These are phyloP conservation scores for Tachypleus tridentatus DNA, from an alignment of 1,140 invertebrate species.

Conservation along the genomic window DNA sequence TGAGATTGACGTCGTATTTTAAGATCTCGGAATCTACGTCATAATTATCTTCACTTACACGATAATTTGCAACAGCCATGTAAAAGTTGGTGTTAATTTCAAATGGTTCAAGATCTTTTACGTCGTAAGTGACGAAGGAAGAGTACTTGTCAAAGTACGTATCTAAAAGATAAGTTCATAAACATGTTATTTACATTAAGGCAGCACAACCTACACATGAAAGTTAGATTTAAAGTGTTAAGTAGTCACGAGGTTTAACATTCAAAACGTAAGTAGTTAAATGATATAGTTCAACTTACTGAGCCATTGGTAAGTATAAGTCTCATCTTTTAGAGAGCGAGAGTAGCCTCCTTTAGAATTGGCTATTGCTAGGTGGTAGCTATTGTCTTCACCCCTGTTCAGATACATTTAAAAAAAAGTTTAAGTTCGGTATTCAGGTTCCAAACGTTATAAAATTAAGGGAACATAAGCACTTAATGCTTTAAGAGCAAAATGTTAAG, in stretches of 20 bases:
- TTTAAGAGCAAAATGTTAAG: too few relatives aligned
- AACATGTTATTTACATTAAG: not conserved
- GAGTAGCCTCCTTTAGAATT: not conserved
- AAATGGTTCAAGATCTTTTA: conserved; percentile 34
- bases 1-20: conserved; percentile 32
- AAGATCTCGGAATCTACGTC: conserved; percentile 38
- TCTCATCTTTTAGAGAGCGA: not conserved
- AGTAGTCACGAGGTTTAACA: not conserved
- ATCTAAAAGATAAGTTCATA: conserved; percentile 17
- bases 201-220: not conserved
- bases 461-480: too few relatives aligned
- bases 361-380: conserved; percentile 10
- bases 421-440: too few relatives aligned
- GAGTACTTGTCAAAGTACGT: conserved; percentile 41
- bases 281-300: not conserved
- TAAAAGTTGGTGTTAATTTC: conserved; percentile 28
- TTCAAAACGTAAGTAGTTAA: not conserved
- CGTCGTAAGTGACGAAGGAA: conserved; percentile 30
- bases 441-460: too few relatives aligned
- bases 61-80: conserved; percentile 36
- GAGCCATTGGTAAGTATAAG: conserved; percentile 9
- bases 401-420: not conserved
- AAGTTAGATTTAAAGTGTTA: not conserved
- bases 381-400: conserved; percentile 7
- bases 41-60: conserved; percentile 30